Evolutionary conservation across 2,113 vertebrate genomes (phyloP).

Genomic region (Paracanthobrama guichenoti): DNA sequence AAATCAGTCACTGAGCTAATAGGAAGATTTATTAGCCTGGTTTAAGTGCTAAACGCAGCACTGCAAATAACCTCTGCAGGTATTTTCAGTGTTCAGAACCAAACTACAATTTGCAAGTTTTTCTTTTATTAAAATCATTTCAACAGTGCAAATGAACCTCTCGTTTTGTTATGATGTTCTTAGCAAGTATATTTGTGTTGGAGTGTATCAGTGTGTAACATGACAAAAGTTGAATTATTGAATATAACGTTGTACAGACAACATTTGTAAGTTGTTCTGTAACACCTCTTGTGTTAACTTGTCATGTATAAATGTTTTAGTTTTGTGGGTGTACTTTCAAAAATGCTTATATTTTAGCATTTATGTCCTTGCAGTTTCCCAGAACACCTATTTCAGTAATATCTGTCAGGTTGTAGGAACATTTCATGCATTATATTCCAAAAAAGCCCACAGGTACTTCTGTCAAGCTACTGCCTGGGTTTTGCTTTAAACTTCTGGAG

Average conservation of each 20-base stretch:
- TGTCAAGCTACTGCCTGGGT: conserved; percentile 20
- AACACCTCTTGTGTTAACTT: neutral
- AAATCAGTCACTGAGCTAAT: conserved; percentile 9
- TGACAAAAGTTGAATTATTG: too few species aligned
- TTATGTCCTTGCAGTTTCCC: neutral
- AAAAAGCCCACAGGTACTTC: neutral
- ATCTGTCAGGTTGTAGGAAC: neutral
- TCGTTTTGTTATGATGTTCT: too few species aligned
- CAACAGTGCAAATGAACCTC: neutral
- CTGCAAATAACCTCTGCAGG: conserved; percentile 21
- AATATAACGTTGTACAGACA: neutral
- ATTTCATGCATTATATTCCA: neutral
- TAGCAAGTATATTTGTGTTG: too few species aligned
- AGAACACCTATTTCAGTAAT: neutral
- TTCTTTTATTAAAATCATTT: neutral
- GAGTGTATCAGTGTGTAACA: too few species aligned
- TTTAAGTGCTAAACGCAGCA: conserved; percentile 34
- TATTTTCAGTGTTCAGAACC: neutral
- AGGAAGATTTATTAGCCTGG: conserved; percentile 11
- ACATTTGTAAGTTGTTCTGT: neutral
- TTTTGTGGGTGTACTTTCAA: neutral
- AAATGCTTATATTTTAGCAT: neutral
- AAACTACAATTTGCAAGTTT: neutral
- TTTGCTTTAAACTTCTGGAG: conserved; percentile 20
- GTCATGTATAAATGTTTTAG: neutral